These are phyloP conservation scores for Kryphioiulus occultus DNA, from an alignment of 2,888 invertebrate genomes.

Conservation along the genomic window DNA sequence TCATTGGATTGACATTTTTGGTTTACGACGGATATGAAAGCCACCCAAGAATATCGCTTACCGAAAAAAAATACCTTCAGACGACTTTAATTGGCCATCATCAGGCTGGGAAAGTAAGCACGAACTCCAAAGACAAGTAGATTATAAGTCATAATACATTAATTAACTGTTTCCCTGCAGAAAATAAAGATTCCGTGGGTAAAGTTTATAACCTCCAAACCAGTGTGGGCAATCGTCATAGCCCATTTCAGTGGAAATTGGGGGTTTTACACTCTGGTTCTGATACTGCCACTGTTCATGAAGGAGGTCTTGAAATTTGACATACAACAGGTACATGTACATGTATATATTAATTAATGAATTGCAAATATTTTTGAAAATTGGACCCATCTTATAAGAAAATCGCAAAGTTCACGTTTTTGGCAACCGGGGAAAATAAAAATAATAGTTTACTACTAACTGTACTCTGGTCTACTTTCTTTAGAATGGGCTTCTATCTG, in stretches of 20 bases:
- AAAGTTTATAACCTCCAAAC: constrained; percentile 63
- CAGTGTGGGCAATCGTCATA: constrained; percentile 65
- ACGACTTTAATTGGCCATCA: constrained; percentile 48
- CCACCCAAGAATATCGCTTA: constrained; percentile 67
- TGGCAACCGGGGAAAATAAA: too few species aligned
- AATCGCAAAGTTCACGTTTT: too few species aligned
- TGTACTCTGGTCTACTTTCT: constrained; percentile 11
- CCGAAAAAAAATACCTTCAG: constrained; percentile 61
- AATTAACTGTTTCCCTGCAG: constrained; percentile 58
- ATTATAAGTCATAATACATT: not conserved
- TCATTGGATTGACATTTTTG: constrained; percentile 63
- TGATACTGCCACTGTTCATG: constrained; percentile 64
- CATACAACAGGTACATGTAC: constrained; percentile 62
- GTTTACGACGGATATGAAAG: constrained; percentile 67
- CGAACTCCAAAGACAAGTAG: not conserved
- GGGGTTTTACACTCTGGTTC: constrained; percentile 62
- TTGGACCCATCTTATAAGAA: too few species aligned
- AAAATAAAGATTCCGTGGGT: constrained; percentile 64
- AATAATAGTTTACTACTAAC: too few species aligned
- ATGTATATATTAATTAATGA: too few species aligned
- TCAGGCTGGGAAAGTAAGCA: constrained; percentile 21
- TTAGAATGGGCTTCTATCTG: constrained; percentile 61
- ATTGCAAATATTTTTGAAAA: too few species aligned
- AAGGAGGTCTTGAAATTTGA: constrained; percentile 64
- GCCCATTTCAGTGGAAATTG: constrained; percentile 63